Percentiles rank a stretch among this genome's conserved stretches.
Conservation (phyloP, 2,888 invertebrate species). For the Sussaba pulchella region DNA sequence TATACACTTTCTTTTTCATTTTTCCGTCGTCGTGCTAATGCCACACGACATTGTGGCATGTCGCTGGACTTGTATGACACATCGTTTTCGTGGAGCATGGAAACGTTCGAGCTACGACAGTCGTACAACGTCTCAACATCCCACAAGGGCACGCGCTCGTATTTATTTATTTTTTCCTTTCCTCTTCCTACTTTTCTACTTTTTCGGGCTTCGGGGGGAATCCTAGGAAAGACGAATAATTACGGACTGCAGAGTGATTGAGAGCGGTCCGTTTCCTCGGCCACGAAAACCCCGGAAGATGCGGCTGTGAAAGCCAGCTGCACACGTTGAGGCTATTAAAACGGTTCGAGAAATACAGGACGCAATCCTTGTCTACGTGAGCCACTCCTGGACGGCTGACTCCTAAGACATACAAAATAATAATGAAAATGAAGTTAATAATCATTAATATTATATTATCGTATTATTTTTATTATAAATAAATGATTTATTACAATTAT, state of each 20-base stretch:
- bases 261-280: slow-evolving; percentile 58
- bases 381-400: slow-evolving; percentile 2
- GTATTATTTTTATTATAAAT: too few species aligned
- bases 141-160: slow-evolving; percentile 49
- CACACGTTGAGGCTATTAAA: slow-evolving; percentile 39
- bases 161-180: slow-evolving; percentile 39
- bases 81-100: slow-evolving; percentile 21
- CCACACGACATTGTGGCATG: slow-evolving; percentile 8
- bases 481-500: slow-evolving; percentile 20
- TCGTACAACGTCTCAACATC: slow-evolving; percentile 18
- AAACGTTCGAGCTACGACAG: slow-evolving; percentile 43
- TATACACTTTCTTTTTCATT: slow-evolving; percentile 12
- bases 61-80: slow-evolving; percentile 30
- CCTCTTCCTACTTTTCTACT: background rate
- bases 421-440: slow-evolving; percentile 8
- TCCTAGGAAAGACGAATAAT: slow-evolving; percentile 54
- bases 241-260: slow-evolving; percentile 67
- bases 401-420: slow-evolving; percentile 30
- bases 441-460: too few species aligned
- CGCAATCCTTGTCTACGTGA: slow-evolving; percentile 49
- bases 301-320: slow-evolving; percentile 48
- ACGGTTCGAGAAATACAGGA: slow-evolving; percentile 45
- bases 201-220: background rate
- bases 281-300: slow-evolving; percentile 49
- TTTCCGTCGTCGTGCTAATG: background rate